Percentiles rank a stretch among this genome's conserved stretches.
Conservation (phyloP, 2,113 vertebrate genomes). For the Diphyllodes magnificus region DNA sequence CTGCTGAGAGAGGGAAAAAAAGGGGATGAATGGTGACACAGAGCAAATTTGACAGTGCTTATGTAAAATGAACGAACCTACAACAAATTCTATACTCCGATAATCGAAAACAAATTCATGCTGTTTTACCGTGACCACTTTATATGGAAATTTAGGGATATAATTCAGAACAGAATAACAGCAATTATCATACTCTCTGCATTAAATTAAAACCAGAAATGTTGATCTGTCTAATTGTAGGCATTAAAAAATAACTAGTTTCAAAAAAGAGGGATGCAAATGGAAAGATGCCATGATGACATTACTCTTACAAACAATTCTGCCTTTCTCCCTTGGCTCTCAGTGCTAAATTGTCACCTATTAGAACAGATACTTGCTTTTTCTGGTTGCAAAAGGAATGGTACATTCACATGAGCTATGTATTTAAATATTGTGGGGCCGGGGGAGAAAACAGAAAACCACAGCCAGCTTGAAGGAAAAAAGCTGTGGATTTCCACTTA, state of each 20-base stretch:
- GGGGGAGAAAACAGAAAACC: background rate
- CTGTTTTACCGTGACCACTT: conserved; percentile 59
- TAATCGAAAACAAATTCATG: conserved; percentile 65
- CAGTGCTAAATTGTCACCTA: background rate
- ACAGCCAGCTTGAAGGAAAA: background rate
- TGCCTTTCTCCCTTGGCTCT: conserved; percentile 3
- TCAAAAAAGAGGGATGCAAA: conserved; percentile 19
- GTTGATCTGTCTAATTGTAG: conserved; percentile 53
- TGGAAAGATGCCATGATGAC: background rate
- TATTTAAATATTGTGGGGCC: background rate
- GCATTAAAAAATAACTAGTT: conserved; percentile 38
- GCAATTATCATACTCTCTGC: conserved; percentile 47
- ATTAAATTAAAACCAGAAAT: conserved; percentile 59
- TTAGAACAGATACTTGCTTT: background rate
- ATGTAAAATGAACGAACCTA: conserved; percentile 51
- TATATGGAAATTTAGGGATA: conserved; percentile 54
- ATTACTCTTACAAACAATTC: background rate
- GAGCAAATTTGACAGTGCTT: conserved; percentile 54
- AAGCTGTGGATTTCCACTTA: background rate
- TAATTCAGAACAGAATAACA: conserved; percentile 59
- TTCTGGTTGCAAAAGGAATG: background rate
- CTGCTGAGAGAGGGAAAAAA: background rate
- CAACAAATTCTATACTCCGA: conserved; percentile 32
- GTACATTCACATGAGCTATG: background rate
- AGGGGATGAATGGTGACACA: conserved; percentile 1